Base-by-base conservation (phyloP, 2,888 invertebrate species). In the Luperina testacea region DNA sequence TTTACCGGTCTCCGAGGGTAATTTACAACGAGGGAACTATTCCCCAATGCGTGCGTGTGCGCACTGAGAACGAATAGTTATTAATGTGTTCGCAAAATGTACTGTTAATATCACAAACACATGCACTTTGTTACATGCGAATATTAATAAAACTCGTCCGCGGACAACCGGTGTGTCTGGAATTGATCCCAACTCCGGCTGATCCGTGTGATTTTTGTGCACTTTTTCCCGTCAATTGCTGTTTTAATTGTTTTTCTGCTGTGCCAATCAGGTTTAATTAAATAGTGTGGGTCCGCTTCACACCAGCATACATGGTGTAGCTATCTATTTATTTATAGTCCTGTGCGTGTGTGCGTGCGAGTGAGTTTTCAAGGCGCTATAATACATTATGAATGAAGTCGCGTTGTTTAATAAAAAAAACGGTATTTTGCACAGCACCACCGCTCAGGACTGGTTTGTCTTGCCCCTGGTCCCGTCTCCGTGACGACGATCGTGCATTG, bases 331-430 rank as follows among this genome's bases (percentile, higher is more conserved):
- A 94, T 94, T 93, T 92, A 92, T 93, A 92, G 91, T 89, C 73
- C 68, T 75, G 73, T 91, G 87, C 85, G 88, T 91, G 91, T 90
- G 90, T 92, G 92, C 90, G 92, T 92, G 90, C 86, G 92, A 87
- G 91, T 92, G 91, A 88, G 92, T 93, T 94, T 94, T 92, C 93
- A 94, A 94, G 92, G 92, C 92, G 90, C 92, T 93, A 92, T 94
- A 92, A 95, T 96, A 95, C 95, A 96, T 95, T 96, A 96, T 96
- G 96, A 96, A 96, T 96, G 96, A 95, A 96, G 96, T 93, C 92
- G 92, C 92, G 93, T 93, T 94, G 94, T 93, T 95, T 92, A 89
- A 95, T 93, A 94, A 94, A 94, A 94, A 94, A 95, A 94, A 95
- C 93, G 92, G 94, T 94, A 95, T 95, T 94, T 93, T 93, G 92